Percentiles rank a stretch among this genome's conserved stretches.
Evolutionary conservation across 2,888 invertebrate species (phyloP).

Genomic region (Trilocha varians): DNA sequence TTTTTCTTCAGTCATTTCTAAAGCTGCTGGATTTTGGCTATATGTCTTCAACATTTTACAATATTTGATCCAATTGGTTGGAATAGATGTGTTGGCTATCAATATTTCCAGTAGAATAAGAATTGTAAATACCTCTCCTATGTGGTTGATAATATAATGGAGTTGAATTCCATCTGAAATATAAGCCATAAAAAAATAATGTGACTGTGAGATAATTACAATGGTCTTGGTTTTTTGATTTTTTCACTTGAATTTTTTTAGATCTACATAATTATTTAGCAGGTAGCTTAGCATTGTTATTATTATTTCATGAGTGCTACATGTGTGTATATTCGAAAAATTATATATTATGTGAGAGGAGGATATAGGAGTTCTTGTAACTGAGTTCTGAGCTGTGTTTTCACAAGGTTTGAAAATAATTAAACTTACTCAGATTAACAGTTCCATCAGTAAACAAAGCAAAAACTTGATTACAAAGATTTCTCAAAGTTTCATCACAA

Average conservation of each 20-base stretch:
- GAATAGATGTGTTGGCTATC: conserved; percentile 52
- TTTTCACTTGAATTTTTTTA: no score
- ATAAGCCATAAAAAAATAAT: no score
- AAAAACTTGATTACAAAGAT: conserved; percentile 83
- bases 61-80: conserved; percentile 82
- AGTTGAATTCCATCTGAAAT: conserved; percentile 60
- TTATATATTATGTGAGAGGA: no score
- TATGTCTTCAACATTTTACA: conserved; percentile 81
- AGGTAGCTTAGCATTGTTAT: no score
- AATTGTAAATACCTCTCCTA: conserved; percentile 78
- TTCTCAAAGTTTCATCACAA: conserved; percentile 79
- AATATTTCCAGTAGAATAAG: conserved; percentile 77
- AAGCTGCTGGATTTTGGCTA: conserved; percentile 75
- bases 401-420: no score
- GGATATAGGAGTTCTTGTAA: no score
- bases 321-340: no score
- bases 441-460: conserved; percentile 75
- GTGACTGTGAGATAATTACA: no score
- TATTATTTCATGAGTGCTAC: no score
- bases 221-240: no score
- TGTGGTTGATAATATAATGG: conserved; percentile 66
- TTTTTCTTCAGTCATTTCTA: conserved; percentile 74
- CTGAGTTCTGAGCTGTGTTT: no score
- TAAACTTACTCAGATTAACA: conserved; percentile 52
- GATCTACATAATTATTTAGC: no score